Evolutionary conservation across 35 echinoderm and acorn worm species (phyloP), one percentile per base, ranked within the genome.

Genomic region (Holothuria glaberrima): DNA sequence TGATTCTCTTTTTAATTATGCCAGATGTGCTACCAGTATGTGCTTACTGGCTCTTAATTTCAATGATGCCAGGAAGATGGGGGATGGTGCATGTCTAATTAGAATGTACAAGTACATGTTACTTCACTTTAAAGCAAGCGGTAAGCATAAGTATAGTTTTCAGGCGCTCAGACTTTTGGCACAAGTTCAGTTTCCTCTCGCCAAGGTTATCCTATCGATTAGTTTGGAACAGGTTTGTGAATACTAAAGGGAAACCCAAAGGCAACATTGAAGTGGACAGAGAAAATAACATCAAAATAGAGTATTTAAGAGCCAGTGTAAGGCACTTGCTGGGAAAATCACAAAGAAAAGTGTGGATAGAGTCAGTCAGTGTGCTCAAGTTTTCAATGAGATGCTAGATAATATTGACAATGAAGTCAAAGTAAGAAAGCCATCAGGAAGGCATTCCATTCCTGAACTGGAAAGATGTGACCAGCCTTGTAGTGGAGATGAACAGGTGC

Each of bases 211-310:
- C 86, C 0, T 82, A 91, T 65, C 20, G 70, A 4, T 62, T 95
- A 9, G 38, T 65, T 6, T 95, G 93, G 93, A 95, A 95, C 79
- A 72, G 84, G 44, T 95, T 89, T 88, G 86, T 91, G 0, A 95
- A 95, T 38, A 91, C 46, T 9, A 83, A 76, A 83, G 75, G 86
- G 12, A 44, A 86, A 64, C 9, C 9, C 44, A 76, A 86, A 45
- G 48, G 70, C 22, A 95, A 92, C 58, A 68, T 72, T 59, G 82
- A 90, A 44, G 58, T 91, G 7, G 90, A 91, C 32, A 18, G 88
- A 26, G 71, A 91, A 18, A 26, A 91, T n/a, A 94, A 48, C 93
- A 94, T 50, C 52, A 71, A 19, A 95, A 95, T 24, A 61, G 52
- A 41, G 62, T 79, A 2, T 91, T 95, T 56, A 95, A 95, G 29